phyloP scores from a whole-genome alignment of 2,888 invertebrate species.

The Apodemia zela region DNA sequence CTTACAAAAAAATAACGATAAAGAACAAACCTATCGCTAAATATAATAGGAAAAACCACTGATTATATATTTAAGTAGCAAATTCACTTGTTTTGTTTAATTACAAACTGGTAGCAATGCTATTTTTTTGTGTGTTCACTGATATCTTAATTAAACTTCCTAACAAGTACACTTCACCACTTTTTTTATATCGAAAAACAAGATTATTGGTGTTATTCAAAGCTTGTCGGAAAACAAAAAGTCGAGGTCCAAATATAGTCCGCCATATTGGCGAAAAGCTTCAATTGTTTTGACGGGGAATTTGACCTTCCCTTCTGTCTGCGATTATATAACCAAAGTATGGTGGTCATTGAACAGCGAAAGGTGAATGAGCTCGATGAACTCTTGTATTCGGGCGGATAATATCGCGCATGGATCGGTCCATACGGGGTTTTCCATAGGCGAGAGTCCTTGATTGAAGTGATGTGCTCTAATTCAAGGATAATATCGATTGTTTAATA shows the following conservation, averaged over 20 bases:
- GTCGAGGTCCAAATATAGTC: constrained; percentile 52
- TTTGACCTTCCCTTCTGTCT: constrained; percentile 69
- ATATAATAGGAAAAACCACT: not conserved
- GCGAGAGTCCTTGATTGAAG: not conserved
- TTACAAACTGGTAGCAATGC: not conserved
- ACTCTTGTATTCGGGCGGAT: constrained; percentile 48
- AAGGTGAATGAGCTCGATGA: constrained; percentile 37
- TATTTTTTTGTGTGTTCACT: not conserved
- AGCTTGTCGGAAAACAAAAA: constrained; percentile 40
- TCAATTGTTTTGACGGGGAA: constrained; percentile 78
- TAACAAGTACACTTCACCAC: not conserved
- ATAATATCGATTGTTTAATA: not conserved
- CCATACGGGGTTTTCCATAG: constrained; percentile 27
- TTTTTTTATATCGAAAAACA: not conserved
- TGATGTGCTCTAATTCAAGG: not conserved
- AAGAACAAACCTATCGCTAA: not conserved
- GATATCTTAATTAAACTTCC: not conserved
- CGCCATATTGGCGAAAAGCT: constrained; percentile 72
- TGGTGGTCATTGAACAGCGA: constrained; percentile 40
- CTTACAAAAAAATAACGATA: not conserved
- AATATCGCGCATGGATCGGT: constrained; percentile 38
- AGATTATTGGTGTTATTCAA: constrained; percentile 16
- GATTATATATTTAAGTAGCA: not conserved
- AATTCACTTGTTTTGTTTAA: not conserved
- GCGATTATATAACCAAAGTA: constrained; percentile 52